These are phyloP conservation scores for Caenorhabditis zanzibari DNA, from an alignment of 2,888 invertebrate genomes.

Conservation along the genomic window DNA sequence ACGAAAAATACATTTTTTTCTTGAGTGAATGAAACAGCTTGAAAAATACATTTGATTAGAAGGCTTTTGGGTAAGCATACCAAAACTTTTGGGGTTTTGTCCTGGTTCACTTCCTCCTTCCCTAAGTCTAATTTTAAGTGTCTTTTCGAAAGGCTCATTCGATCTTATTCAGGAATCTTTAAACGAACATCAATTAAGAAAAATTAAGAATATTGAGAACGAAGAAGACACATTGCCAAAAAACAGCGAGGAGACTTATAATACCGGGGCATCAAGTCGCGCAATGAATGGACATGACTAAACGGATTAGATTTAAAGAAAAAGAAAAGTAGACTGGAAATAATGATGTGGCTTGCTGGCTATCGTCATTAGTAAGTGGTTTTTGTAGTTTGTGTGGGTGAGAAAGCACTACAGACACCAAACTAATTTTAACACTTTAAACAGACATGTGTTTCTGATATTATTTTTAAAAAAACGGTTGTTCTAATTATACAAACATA, in stretches of 20 bases:
- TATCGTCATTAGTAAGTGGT: background rate
- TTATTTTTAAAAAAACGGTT: too few species aligned
- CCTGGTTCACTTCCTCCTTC: too few species aligned
- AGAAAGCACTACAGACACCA: background rate
- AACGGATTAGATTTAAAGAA: conserved; percentile 16
- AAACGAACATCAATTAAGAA: background rate
- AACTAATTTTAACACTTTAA: background rate
- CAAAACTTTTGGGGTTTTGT: too few species aligned
- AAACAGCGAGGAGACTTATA: too few species aligned
- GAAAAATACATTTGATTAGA: too few species aligned
- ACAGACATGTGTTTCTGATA: too few species aligned
- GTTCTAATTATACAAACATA: too few species aligned
- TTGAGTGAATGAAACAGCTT: too few species aligned
- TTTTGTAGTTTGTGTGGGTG: conserved; percentile 13
- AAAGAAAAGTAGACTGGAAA: background rate
- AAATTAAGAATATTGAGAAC: background rate
- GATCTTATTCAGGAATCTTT: background rate
- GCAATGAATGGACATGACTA: conserved; percentile 5
- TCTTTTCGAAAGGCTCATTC: too few species aligned
- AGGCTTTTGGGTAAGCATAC: too few species aligned
- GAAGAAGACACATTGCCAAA: too few species aligned
- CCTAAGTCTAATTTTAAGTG: too few species aligned
- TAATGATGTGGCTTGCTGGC: background rate
- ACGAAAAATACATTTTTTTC: background rate
- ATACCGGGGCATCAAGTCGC: background rate